Conservation (phyloP, 2,888 invertebrate genomes). For the Deroplatys truncata region DNA sequence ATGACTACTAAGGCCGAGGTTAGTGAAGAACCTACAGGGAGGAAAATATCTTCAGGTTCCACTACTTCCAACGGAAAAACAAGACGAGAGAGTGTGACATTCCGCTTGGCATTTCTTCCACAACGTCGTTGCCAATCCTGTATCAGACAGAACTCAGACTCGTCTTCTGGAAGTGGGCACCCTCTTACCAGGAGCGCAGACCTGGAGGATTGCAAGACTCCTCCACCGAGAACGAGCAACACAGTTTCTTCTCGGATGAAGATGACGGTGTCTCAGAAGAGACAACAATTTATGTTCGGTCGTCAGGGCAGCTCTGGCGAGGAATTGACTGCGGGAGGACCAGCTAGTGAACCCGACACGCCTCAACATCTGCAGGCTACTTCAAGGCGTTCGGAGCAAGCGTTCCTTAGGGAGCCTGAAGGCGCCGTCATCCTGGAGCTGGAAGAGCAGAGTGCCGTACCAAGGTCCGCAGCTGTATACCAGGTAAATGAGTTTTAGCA, state of each 20-base stretch:
- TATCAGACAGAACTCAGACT: constrained; percentile 38
- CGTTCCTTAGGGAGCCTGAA: neutral
- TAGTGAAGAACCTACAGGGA: neutral
- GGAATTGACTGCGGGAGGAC: constrained; percentile 16
- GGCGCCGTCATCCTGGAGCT: constrained; percentile 43
- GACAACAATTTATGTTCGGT: constrained; percentile 16
- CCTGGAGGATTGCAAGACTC: constrained; percentile 11
- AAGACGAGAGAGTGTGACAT: constrained; percentile 35
- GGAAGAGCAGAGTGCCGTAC: constrained; percentile 72
- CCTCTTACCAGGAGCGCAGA: constrained; percentile 31
- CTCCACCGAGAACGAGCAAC: constrained; percentile 13
- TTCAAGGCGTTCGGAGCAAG: neutral
- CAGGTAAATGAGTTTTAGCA: constrained; percentile 15
- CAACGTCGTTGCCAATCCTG: constrained; percentile 36
- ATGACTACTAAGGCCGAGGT: neutral
- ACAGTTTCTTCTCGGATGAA: neutral
- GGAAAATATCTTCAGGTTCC: neutral
- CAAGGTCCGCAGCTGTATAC: constrained; percentile 45
- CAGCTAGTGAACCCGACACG: constrained; percentile 23
- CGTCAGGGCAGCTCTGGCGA: constrained; percentile 26
- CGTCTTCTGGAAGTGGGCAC: constrained; percentile 37
- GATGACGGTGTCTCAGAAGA: neutral
- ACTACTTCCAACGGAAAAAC: constrained; percentile 1
- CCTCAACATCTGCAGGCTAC: constrained; percentile 3
- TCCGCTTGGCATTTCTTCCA: constrained; percentile 35